Evolutionary conservation across 2,888 invertebrate species (phyloP), one percentile per base, ranked within the genome.

Genomic region (Sinelater perroti): DNA sequence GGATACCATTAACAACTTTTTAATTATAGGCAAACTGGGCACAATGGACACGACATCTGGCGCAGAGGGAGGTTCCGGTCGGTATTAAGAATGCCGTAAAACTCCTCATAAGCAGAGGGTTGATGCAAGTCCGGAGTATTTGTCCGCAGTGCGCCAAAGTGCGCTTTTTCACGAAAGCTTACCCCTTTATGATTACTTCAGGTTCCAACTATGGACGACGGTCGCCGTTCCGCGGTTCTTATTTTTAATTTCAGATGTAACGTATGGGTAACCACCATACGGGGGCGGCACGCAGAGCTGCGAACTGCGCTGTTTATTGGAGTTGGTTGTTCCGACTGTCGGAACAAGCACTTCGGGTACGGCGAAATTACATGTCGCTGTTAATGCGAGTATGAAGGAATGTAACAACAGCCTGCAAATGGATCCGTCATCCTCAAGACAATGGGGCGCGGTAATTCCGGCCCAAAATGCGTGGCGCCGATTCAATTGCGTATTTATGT

Each of bases 61-160:
- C 20, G 13, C 13, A 24, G 24, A 7, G 24, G 40, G 24, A 24
- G 16, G 21, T 38, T 38, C 14, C 24, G 6, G n/a, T 18, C 11
- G 1, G 40, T 40, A 40, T 24, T 13, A 40, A 40, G 40, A 21
- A 11, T 13, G 24, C 38, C 38, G 24, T 20, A 13, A 38, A 51
- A 51, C 38, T 38, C 20, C 20, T 38, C 40, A 28, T 30, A 21
- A 33, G 36, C 33, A 26, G 21, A 44, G 46, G 35, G 35, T 53
- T 53, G 36, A 21, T 36, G 28, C 36, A 53, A 53, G 53, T 36
- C 35, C 10, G 31, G 33, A 35, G 49, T 56, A 58, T 50, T 52
- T 51, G 47, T 51, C 58, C 47, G 58, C 58, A 58, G 31, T 58
- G 58, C 58, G 58, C 44, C 53, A 58, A 42, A 47, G 42, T 33